Evolutionary conservation across 1,140 invertebrate species (phyloP).

Genomic region (Thaumatotibia leucotreta): DNA sequence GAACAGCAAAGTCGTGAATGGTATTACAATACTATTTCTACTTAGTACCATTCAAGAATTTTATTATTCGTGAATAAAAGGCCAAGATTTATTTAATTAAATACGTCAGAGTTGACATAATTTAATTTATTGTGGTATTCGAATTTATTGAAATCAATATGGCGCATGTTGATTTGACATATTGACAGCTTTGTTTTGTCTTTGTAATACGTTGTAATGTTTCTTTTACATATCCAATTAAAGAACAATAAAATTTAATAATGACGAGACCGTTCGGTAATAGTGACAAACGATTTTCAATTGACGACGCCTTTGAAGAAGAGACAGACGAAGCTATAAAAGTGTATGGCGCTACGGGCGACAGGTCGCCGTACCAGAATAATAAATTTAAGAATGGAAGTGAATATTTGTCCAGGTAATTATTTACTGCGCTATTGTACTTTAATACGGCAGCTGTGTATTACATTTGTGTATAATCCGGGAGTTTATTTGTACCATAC

Average conservation of each 20-base stretch:
- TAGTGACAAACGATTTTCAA: constrained; percentile 82
- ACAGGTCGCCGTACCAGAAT: constrained; percentile 74
- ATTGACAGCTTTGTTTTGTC: constrained; percentile 69
- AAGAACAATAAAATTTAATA: constrained; percentile 49
- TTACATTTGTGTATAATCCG: neutral
- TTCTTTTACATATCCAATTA: constrained; percentile 50
- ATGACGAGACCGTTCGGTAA: constrained; percentile 69
- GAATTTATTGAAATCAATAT: constrained; percentile 52
- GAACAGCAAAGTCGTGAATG: neutral
- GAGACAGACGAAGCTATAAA: constrained; percentile 87
- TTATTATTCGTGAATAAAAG: too few relatives aligned
- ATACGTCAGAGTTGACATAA: neutral
- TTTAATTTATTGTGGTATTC: constrained; percentile 22
- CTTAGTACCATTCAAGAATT: too few relatives aligned
- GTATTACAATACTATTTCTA: too few relatives aligned
- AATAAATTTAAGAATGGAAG: constrained; percentile 70
- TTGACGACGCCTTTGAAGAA: constrained; percentile 89
- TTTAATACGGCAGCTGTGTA: neutral
- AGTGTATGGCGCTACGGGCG: constrained; percentile 84
- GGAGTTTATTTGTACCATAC: constrained; percentile 27
- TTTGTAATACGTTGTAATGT: constrained; percentile 58
- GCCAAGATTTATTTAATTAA: too few relatives aligned
- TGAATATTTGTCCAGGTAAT: constrained; percentile 61
- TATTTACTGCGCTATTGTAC: constrained; percentile 12
- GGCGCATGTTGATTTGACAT: constrained; percentile 67